A percentile compares a stretch with the other conserved stretches of the same genome.
These are phyloP conservation scores for Teinopalpus imperialis DNA, from an alignment of 2,888 invertebrate genomes.

Conservation along the genomic window DNA sequence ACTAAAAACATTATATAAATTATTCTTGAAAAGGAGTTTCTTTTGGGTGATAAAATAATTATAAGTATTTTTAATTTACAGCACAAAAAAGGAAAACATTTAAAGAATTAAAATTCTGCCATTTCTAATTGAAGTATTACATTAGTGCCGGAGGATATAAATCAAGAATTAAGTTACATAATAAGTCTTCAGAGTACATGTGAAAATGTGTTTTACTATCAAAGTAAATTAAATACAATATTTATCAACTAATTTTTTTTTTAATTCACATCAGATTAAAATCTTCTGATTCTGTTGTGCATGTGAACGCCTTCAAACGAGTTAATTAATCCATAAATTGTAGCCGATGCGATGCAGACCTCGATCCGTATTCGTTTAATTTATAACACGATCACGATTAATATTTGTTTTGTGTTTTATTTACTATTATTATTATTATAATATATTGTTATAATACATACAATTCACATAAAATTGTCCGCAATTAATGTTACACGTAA, in stretches of 20 bases:
- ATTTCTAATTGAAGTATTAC: background rate
- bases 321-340: constrained; percentile 37
- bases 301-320: constrained; percentile 24
- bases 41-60: too few relatives aligned
- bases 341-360: constrained; percentile 33
- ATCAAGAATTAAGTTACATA: too few relatives aligned
- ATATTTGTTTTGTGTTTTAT: constrained; percentile 18
- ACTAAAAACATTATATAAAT: background rate
- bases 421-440: too few relatives aligned
- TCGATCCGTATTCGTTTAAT: constrained; percentile 33
- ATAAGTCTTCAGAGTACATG: too few relatives aligned
- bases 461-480: too few relatives aligned
- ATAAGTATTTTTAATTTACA: constrained; percentile 37
- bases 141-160: background rate
- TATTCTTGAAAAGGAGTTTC: too few relatives aligned
- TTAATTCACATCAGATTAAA: constrained; percentile 23
- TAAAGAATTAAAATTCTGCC: constrained; percentile 34
- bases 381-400: constrained; percentile 27
- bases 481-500: too few relatives aligned
- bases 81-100: constrained; percentile 54
- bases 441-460: too few relatives aligned
- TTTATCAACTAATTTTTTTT: too few relatives aligned
- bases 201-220: too few relatives aligned
- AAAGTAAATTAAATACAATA: too few relatives aligned
- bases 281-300: constrained; percentile 20